Evolutionary conservation across 2,113 vertebrate species (phyloP).

Genomic region (Poecile atricapillus): DNA sequence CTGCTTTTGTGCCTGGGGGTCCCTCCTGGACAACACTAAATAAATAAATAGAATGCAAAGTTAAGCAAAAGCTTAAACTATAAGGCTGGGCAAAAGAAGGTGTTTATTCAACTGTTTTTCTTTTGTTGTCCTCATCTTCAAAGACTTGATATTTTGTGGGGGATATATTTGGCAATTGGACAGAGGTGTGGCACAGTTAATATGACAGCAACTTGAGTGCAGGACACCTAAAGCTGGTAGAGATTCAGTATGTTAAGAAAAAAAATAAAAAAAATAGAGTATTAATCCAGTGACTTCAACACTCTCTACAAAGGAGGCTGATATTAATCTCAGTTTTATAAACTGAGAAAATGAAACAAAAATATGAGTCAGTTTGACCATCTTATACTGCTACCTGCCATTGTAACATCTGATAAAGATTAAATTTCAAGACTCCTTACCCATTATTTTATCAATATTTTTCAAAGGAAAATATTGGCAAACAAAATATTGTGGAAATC

Average conservation of each 20-base stretch:
- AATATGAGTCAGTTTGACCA: not conserved
- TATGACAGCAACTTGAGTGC: not conserved
- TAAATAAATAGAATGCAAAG: conserved; percentile 10
- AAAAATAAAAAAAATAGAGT: not conserved
- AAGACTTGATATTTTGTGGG: not conserved
- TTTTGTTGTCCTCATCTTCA: not conserved
- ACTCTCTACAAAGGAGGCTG: not conserved
- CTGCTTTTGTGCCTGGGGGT: not conserved
- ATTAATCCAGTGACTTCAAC: not conserved
- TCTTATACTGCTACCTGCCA: not conserved
- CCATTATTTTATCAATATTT: not conserved
- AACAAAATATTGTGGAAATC: not conserved
- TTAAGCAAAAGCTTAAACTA: not conserved
- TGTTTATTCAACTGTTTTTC: not conserved
- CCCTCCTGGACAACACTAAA: not conserved
- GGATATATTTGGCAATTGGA: not conserved
- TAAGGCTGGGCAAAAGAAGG: not conserved
- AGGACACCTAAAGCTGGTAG: not conserved
- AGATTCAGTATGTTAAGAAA: not conserved
- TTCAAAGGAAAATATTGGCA: not conserved
- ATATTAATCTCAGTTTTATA: not conserved
- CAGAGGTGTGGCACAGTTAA: not conserved
- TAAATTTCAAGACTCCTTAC: not conserved
- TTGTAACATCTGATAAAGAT: not conserved
- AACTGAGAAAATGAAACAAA: not conserved